Base-by-base conservation (phyloP, 2,797 vertebrate species). In the Paedocypris micromegethes region DNA sequence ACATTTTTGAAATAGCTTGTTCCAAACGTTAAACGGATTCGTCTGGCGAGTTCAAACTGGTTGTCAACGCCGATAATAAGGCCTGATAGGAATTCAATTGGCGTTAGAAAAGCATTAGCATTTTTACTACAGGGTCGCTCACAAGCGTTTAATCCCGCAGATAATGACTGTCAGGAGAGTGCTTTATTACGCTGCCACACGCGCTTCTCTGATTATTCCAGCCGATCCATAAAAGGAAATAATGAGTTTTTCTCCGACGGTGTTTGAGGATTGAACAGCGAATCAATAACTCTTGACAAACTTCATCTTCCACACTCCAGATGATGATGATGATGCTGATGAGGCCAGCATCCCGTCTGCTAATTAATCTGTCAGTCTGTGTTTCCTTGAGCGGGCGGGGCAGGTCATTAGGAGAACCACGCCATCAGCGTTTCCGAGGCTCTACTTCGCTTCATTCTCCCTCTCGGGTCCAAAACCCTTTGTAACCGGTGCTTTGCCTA, bases 311-410 rank as follows among this genome's bases (percentile, higher is more conserved):
- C 50, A 8, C 7, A 47, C 42, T 62, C 57, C 39, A 43, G 41
- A 52, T 42, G 58, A 50, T n/a, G 47, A 58, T 51, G 37, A 6
- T 60, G 49, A 60, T 54, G 57, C 58, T 9, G 48, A 60, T 68
- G 49, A 53, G n/a, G 5, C 54, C 55, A 58, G 63, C n/a, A 66
- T 37, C 37, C 60, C 4, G 56, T 7, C 43, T 56, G 47, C 57
- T 73, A 73, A 73, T 73, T 72, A 56, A 62, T 49, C 70, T 66
- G 70, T 73, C 74, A 66, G 46, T 76, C 66, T 57, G 9, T 4
- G 43, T 49, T 71, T 60, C 39, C 49, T 59, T 64, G 6, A 64
- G 51, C 62, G 40, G 64, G 44, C 55, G 7, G 48, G 53, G 57
- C 57, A 60, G 66, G 53, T 68, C 49, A 46, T 53, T 68, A 68